Evolutionary conservation across 2,888 invertebrate species (phyloP), one percentile per base, ranked within the genome.

Genomic region (Podabrus alpinus): DNA sequence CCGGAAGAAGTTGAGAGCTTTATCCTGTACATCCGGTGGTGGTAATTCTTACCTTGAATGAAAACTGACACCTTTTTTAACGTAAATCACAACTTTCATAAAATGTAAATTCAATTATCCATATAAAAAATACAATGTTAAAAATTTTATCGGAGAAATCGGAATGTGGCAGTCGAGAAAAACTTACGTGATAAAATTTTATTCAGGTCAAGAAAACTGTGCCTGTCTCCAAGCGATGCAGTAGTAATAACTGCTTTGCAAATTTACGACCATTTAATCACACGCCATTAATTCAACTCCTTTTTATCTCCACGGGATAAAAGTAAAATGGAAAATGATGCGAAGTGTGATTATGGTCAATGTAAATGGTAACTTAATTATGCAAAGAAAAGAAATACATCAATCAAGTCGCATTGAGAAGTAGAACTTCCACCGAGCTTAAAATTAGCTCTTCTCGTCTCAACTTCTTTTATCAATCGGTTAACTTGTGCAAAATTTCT

Each of bases 21-120:
- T 70, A 62, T 59, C 25, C 70, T 64, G 45, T 70, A 64, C 70
- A 64, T 70, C 70, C 70, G 70, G 70, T 45, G 70, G 70, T 45
- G 45, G 45, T 69, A 59, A 69, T 21, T 21, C 59, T 60, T 60
- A 69, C 68, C 21, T 3, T 69, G 60, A 69, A 21, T 69, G 68
- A 59, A 59, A 21, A 59, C 68, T 19, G 21, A 19, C 62, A 64
- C 68, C 16, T 21, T 15, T 21, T 15, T 19, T 68, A 19, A 60
- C 60, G 24, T 69, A 45, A n/a, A 45, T 45, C n/a, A 45, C n/a
- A 45, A 45, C 45, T 45, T 45, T n/a, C 45, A 45, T 45, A 45
- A 45, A n/a, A n/a, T n/a, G 45, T 45, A 45, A 45, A 45, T 45
- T 45, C n/a, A 45, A 45, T 45, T 45, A 45, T 45, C 45, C 45